A percentile compares a stretch with the other conserved stretches of the same genome.
Evolutionary conservation across 2,797 vertebrate genomes (phyloP).

Genomic region (Urosaurus nigricauda): DNA sequence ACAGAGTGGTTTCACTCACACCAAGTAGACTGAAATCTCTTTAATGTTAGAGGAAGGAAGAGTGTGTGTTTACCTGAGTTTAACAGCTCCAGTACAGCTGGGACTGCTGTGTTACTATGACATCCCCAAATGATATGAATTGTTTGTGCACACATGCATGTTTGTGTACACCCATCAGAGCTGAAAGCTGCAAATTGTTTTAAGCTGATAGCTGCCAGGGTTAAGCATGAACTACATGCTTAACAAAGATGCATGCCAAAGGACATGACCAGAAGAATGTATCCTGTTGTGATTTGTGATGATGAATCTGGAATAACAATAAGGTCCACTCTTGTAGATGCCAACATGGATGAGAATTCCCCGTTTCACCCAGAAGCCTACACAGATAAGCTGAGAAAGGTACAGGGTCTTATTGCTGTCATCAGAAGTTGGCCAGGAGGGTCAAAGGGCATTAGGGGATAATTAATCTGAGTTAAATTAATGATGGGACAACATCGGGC

Average conservation of each 20-base stretch:
- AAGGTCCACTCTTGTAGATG: neutral
- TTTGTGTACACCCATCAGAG: neutral
- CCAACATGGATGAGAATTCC: neutral
- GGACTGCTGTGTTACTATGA: slow-evolving; percentile 47
- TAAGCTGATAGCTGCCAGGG: slow-evolving; percentile 49
- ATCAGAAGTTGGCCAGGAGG: neutral
- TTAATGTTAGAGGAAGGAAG: slow-evolving; percentile 10
- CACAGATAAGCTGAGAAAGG: neutral
- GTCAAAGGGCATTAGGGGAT: neutral
- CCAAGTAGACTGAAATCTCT: slow-evolving; percentile 10
- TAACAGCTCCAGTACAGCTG: slow-evolving; percentile 20
- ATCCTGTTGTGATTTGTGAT: neutral
- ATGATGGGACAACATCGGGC: neutral
- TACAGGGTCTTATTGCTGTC: neutral
- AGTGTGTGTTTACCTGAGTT: too few species aligned
- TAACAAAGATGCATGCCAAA: neutral
- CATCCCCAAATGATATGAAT: slow-evolving; percentile 30
- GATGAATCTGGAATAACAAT: neutral
- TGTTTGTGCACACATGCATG: too few species aligned
- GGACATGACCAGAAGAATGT: neutral
- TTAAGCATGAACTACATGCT: slow-evolving; percentile 46
- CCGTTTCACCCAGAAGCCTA: neutral
- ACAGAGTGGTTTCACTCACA: slow-evolving; percentile 20
- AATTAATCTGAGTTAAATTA: neutral
- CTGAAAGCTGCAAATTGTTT: slow-evolving; percentile 48